Evolutionary conservation across 2,797 vertebrate species (phyloP).

Genomic region (Melanotaenia pygmaea): DNA sequence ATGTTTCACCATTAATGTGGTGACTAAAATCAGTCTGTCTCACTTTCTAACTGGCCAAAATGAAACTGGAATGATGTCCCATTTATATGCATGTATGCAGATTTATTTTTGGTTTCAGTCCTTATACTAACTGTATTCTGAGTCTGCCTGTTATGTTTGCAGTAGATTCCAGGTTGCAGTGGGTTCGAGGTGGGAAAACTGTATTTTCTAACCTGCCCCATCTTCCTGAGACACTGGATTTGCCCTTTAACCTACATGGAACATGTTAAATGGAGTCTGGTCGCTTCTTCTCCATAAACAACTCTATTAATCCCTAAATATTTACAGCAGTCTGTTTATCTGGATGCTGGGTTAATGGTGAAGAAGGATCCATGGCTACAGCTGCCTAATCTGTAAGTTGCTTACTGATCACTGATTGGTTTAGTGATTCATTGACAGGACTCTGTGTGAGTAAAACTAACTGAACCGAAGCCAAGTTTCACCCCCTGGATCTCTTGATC

Average conservation of each 20-base stretch:
- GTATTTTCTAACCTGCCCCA: constrained; percentile 17
- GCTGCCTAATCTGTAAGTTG: background rate
- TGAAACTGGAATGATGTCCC: too few relatives aligned
- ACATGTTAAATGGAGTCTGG: constrained; percentile 3
- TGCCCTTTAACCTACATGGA: constrained; percentile 3
- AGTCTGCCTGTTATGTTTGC: background rate
- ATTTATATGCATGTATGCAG: too few relatives aligned
- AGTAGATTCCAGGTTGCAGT: too few relatives aligned
- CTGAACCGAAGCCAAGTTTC: constrained; percentile 1
- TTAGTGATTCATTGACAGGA: constrained; percentile 15
- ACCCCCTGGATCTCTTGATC: constrained; percentile 4
- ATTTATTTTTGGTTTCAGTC: too few relatives aligned
- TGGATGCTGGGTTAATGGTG: background rate
- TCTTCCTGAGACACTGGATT: constrained; percentile 23
- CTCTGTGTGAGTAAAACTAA: background rate
- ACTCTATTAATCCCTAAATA: constrained; percentile 27
- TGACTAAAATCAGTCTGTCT: too few relatives aligned
- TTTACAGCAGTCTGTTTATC: constrained; percentile 36
- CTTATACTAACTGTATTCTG: background rate
- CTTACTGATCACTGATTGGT: constrained; percentile 20
- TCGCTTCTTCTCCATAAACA: constrained; percentile 1
- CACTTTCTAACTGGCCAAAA: too few relatives aligned
- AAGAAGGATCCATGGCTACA: background rate
- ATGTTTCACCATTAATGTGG: too few relatives aligned
- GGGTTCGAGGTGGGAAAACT: constrained; percentile 5